Percentiles rank a stretch among this genome's conserved stretches.
These are phyloP conservation scores for Chelidonichthys spinosus DNA, from an alignment of 2,797 vertebrate genomes.

Conservation along the genomic window DNA sequence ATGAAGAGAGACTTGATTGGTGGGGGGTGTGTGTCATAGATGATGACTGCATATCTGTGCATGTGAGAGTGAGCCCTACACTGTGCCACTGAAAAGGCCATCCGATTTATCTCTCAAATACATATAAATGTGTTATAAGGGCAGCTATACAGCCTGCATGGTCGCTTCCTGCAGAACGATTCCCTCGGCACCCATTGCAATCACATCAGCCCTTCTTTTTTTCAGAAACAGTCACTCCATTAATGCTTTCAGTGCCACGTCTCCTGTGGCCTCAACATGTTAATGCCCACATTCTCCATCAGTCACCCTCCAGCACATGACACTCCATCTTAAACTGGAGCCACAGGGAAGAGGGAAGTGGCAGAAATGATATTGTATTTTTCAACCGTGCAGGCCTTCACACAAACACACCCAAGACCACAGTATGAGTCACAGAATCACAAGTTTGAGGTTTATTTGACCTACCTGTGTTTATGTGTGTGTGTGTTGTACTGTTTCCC, in stretches of 20 bases:
- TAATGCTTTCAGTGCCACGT: slow-evolving; percentile 78
- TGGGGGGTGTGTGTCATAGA: slow-evolving; percentile 43
- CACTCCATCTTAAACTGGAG: slow-evolving; percentile 61
- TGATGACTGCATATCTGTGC: slow-evolving; percentile 59
- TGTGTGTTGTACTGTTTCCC: not conserved
- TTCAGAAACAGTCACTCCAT: slow-evolving; percentile 76
- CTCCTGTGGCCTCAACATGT: slow-evolving; percentile 75
- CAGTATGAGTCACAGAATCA: not conserved
- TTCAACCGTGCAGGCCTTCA: slow-evolving; percentile 19
- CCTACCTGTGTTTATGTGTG: not conserved
- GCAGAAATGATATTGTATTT: slow-evolving; percentile 45
- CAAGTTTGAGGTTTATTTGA: not conserved
- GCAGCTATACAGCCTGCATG: slow-evolving; percentile 54
- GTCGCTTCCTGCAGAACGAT: slow-evolving; percentile 59
- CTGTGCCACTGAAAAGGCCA: slow-evolving; percentile 73
- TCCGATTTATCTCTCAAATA: slow-evolving; percentile 77
- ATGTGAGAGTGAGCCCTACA: slow-evolving; percentile 54
- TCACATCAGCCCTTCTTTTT: slow-evolving; percentile 76
- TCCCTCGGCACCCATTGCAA: slow-evolving; percentile 71
- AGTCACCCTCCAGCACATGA: slow-evolving; percentile 69
- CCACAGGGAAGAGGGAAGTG: slow-evolving; percentile 46
- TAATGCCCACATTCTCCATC: slow-evolving; percentile 77
- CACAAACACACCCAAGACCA: not conserved
- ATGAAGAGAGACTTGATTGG: slow-evolving; percentile 49
- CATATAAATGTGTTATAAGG: slow-evolving; percentile 71